A percentile compares a stretch with the other conserved stretches of the same genome.
phyloP scores from a whole-genome alignment of 2,113 vertebrate species.

The Acanthochromis polyacanthus region DNA sequence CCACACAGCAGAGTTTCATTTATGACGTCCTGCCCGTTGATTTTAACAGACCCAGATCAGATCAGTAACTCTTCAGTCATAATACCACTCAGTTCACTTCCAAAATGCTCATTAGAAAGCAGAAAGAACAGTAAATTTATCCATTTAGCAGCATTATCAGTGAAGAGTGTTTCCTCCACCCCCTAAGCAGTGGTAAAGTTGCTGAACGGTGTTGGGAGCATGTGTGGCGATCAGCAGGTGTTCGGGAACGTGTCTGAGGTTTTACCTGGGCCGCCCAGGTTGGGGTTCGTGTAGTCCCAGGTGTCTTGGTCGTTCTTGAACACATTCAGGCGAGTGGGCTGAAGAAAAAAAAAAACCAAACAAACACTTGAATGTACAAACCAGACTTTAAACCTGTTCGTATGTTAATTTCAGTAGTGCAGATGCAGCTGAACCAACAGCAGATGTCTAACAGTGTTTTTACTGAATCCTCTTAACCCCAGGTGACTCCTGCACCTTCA shows the following conservation, averaged over 20 bases:
- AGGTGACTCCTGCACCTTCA: no score
- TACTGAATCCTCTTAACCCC: no score
- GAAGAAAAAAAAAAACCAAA: slow-evolving; percentile 20
- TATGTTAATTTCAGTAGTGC: no score
- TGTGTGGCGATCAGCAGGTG: neutral
- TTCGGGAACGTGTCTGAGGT: neutral
- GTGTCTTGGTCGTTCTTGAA: slow-evolving; percentile 99
- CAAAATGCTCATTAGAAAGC: neutral
- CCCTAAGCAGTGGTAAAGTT: slow-evolving; percentile 63
- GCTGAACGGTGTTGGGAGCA: slow-evolving; percentile 21
- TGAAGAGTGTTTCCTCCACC: slow-evolving; percentile 42
- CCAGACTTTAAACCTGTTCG: no score
- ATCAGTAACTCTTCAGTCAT: slow-evolving; percentile 48
- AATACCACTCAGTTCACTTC: slow-evolving; percentile 15
- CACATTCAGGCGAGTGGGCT: slow-evolving; percentile 97
- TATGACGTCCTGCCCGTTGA: no score
- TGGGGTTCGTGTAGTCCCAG: slow-evolving; percentile 98
- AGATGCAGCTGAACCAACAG: no score
- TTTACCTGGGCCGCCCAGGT: slow-evolving; percentile 94
- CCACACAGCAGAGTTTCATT: slow-evolving; percentile 7
- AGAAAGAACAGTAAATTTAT: no score
- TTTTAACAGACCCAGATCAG: neutral
- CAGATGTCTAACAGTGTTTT: no score
- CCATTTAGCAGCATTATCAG: slow-evolving; percentile 40
- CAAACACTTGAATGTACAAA: neutral